Evolutionary conservation across 2,113 vertebrate species (phyloP).

Genomic region (Leuciscus idus): DNA sequence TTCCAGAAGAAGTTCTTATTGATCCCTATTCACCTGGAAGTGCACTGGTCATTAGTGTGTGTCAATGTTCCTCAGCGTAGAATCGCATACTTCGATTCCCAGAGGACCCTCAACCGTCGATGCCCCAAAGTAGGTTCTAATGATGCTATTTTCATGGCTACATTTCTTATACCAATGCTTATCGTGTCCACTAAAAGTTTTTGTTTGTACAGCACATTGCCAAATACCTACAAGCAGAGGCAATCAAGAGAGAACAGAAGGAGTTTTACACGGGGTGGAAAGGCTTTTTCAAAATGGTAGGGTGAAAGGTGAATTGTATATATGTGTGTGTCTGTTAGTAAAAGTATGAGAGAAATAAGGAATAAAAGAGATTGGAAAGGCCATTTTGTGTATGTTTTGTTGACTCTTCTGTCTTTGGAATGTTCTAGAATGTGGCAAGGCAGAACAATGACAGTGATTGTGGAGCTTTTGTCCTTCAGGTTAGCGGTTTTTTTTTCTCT

Average conservation of each 20-base stretch:
- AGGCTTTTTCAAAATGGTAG: conserved; percentile 92
- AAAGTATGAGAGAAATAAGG: not conserved
- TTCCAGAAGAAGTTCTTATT: conserved; percentile 89
- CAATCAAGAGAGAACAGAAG: conserved; percentile 84
- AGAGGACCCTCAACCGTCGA: conserved; percentile 88
- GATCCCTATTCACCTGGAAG: conserved; percentile 92
- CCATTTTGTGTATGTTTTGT: not conserved
- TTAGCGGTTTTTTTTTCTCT: conserved; percentile 66
- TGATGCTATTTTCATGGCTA: not conserved
- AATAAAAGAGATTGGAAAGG: not conserved
- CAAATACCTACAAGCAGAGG: conserved; percentile 90
- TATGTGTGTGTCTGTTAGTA: not conserved
- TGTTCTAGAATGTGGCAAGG: conserved; percentile 86
- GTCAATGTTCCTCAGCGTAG: conserved; percentile 83
- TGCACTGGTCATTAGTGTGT: conserved; percentile 91
- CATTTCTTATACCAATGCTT: not conserved
- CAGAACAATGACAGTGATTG: conserved; percentile 95
- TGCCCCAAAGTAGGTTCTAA: conserved; percentile 84
- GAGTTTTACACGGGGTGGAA: conserved; percentile 87
- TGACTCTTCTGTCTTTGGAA: conserved; percentile 40
- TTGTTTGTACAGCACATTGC: conserved; percentile 80
- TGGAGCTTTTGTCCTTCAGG: conserved; percentile 91
- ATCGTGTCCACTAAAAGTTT: not conserved
- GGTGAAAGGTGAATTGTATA: conserved; percentile 25
- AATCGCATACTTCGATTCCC: conserved; percentile 91